These are phyloP conservation scores for Nestor notabilis DNA, from an alignment of 2,113 vertebrate species.

Conservation along the genomic window DNA sequence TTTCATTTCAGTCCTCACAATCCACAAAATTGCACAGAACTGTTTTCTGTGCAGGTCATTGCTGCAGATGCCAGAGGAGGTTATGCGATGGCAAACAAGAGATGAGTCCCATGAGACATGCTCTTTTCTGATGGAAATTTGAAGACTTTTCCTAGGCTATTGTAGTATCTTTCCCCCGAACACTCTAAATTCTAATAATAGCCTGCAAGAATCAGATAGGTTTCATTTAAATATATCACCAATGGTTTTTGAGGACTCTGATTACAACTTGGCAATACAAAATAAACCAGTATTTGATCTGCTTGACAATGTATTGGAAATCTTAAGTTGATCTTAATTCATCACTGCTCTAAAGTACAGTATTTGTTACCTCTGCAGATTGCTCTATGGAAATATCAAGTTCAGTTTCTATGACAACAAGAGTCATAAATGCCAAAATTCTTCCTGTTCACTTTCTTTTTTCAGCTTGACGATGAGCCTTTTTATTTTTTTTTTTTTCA, in stretches of 20 bases:
- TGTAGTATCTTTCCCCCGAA: background rate
- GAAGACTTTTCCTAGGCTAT: background rate
- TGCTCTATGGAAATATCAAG: slow-evolving; percentile 60
- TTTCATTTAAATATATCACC: background rate
- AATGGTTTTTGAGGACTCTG: background rate
- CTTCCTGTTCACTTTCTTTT: slow-evolving; percentile 53
- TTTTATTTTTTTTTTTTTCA: background rate
- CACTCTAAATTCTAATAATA: background rate
- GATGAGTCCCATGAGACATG: accelerated
- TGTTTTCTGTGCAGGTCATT: accelerated
- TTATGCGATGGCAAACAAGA: background rate
- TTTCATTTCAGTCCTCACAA: accelerated
- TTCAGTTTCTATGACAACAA: slow-evolving; percentile 68
- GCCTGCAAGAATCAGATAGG: background rate
- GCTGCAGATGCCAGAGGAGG: background rate
- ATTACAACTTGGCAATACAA: background rate
- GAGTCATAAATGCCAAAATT: slow-evolving; percentile 65
- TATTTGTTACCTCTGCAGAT: slow-evolving; percentile 9
- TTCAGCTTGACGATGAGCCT: slow-evolving; percentile 8
- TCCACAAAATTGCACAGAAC: accelerated
- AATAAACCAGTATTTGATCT: slow-evolving; percentile 28
- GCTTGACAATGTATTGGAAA: slow-evolving; percentile 25
- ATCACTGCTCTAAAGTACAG: slow-evolving; percentile 3
- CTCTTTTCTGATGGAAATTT: background rate
- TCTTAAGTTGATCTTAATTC: slow-evolving; percentile 55